phyloP scores from a whole-genome alignment of 2,797 vertebrate species.

The Acanthurus lineatus region DNA sequence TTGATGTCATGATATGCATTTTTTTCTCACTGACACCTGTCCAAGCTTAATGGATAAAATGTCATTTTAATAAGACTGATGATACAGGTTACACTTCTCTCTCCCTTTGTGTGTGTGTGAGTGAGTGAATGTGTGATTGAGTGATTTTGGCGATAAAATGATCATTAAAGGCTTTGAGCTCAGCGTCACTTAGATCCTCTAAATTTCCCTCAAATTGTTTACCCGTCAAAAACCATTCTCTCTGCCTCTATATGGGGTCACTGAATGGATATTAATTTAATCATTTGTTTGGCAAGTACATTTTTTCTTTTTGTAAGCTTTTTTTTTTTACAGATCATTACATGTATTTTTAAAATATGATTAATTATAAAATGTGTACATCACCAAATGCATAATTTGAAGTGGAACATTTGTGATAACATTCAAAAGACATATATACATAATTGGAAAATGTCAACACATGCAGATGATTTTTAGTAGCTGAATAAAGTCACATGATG shows the following conservation, averaged over 20 bases:
- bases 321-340: slow-evolving; percentile 56
- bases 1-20: slow-evolving; percentile 54
- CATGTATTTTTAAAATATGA: slow-evolving; percentile 56
- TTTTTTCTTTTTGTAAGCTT: slow-evolving; percentile 17
- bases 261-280: slow-evolving; percentile 55
- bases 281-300: slow-evolving; percentile 50
- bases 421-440: slow-evolving; percentile 43
- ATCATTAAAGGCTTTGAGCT: slow-evolving; percentile 44
- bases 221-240: slow-evolving; percentile 42
- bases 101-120: slow-evolving; percentile 11
- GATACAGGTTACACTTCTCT: slow-evolving; percentile 28
- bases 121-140: background rate
- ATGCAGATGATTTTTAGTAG: slow-evolving; percentile 71
- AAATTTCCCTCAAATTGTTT: slow-evolving; percentile 41
- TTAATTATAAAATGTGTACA: slow-evolving; percentile 59
- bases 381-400: slow-evolving; percentile 52
- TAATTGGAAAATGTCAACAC: slow-evolving; percentile 63
- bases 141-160: slow-evolving; percentile 32
- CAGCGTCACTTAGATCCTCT: slow-evolving; percentile 26
- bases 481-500: slow-evolving; percentile 78
- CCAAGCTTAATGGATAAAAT: slow-evolving; percentile 21
- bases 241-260: slow-evolving; percentile 37
- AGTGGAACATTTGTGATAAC: slow-evolving; percentile 54
- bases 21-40: slow-evolving; percentile 43
- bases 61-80: slow-evolving; percentile 27